Conservation (phyloP, 2,888 invertebrate species). For the Synanthedon formicaeformis region DNA sequence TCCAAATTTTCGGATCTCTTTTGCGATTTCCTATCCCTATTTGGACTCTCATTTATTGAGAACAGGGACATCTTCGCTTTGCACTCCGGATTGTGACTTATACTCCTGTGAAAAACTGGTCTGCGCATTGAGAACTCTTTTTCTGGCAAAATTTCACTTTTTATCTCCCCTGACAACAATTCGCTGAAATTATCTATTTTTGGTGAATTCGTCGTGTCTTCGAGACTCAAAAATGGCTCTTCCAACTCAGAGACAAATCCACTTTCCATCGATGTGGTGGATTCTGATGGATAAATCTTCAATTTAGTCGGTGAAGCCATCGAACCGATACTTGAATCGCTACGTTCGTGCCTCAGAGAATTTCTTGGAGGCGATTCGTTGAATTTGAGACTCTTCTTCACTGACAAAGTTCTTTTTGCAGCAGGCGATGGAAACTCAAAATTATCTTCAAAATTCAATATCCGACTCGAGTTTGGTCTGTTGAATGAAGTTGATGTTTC, state of each 20-base stretch:
- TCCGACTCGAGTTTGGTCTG: conserved; percentile 40
- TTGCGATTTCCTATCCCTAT: conserved; percentile 21
- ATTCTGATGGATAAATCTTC: conserved; percentile 40
- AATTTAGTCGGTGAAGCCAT: conserved; percentile 34
- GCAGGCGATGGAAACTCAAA: conserved; percentile 59
- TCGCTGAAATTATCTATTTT: conserved; percentile 51
- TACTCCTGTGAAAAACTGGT: conserved; percentile 33
- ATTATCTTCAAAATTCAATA: conserved; percentile 52
- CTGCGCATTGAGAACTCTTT: conserved; percentile 24
- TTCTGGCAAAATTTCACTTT: conserved; percentile 27
- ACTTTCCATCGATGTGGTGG: conserved; percentile 54
- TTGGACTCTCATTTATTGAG: conserved; percentile 38
- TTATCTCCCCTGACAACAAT: conserved; percentile 46
- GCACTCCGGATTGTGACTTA: conserved; percentile 43
- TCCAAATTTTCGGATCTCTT: conserved; percentile 74
- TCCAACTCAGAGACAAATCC: conserved; percentile 61
- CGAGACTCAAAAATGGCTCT: conserved; percentile 50
- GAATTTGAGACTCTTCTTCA: conserved; percentile 54
- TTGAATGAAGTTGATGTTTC: conserved; percentile 59
- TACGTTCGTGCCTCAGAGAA: conserved; percentile 31
- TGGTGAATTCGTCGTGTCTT: conserved; percentile 46
- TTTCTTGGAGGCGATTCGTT: conserved; percentile 39
- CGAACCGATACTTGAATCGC: conserved; percentile 46
- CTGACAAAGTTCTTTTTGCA: conserved; percentile 30
- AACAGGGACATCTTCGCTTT: conserved; percentile 34